Conservation (phyloP, 1,140 invertebrate species). For the Alviniconcha marisindica region DNA sequence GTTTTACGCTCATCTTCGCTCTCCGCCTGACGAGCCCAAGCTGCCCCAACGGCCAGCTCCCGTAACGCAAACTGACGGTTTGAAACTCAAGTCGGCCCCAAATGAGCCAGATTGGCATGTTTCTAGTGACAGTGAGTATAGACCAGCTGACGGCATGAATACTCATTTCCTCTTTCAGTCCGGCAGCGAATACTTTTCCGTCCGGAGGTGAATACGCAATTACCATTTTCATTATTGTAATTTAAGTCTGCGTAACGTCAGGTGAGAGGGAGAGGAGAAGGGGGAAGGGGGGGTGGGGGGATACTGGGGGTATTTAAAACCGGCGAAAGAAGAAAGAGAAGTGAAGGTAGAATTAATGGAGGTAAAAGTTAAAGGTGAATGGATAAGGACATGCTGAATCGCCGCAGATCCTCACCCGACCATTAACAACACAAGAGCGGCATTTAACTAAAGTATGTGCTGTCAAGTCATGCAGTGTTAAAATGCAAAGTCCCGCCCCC, state of each 20-base stretch:
- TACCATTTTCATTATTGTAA: conserved; percentile 5
- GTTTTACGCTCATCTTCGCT: no score
- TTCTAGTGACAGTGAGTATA: background rate
- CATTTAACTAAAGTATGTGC: no score
- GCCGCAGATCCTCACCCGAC: background rate
- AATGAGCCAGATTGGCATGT: no score
- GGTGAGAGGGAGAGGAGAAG: no score
- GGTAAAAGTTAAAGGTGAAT: conserved; percentile 20
- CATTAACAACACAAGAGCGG: no score
- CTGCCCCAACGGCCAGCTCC: no score
- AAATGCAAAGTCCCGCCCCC: no score
- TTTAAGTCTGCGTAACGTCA: background rate
- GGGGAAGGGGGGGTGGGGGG: no score
- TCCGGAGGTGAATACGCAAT: background rate
- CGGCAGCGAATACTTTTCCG: background rate
- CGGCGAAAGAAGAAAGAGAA: background rate
- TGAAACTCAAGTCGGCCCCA: no score
- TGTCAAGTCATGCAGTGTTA: no score
- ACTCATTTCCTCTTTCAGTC: background rate
- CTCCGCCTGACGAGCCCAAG: no score
- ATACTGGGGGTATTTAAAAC: background rate
- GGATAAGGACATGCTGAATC: conserved; percentile 3
- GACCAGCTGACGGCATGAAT: background rate
- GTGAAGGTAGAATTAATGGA: background rate
- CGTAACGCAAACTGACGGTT: no score